Base-by-base conservation (phyloP, 2,797 vertebrate species). In the Smutsia temminckii region DNA sequence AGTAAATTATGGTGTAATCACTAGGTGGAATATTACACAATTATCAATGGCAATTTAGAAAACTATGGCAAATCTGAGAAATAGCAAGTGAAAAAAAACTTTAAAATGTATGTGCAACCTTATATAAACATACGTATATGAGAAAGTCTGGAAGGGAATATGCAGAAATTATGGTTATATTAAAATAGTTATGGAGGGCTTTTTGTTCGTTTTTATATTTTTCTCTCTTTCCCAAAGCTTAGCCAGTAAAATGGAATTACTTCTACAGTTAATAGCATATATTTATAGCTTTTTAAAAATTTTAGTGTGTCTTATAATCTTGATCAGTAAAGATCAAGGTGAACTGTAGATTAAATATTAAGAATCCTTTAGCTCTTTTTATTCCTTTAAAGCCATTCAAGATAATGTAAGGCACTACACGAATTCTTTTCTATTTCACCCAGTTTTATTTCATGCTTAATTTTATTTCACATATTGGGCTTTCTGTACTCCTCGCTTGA, bases 261-360 rank as follows among this genome's bases (percentile, higher is more conserved):
- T 49, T 72, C 40, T 69, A 6, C 40, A 69, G 68, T 85, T 59
- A 78, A 77, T 78, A 88, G 13, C 53, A 37, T 59, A 61, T 18
- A 8, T 63, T 78, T 78, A 13, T 57, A 69, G n/a, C 40, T 69
- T 87, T 85, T 23, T 49, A 46, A 46, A 46, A 46, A 46, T 63
- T 55, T 81, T 64, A 68, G 13, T 88, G 37, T 46, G 8, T 68
- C 23, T 46, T 92, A 0, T 87, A 64, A 79, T 25, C 14, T 72
- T 96, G 5, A 69, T 63, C 40, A 88, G 66, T 93, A 94, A 85
- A 71, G 18, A 71, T 89, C 57, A 89, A 95, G 88, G 37, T 46
- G 72, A 64, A 80, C 25, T 37, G 37, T 79, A 79, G 63, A 68
- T 94, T 63, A 55, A 83, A 80, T 14, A 40, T 20, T 66, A 46